Percentiles rank a stretch among this genome's conserved stretches.
Conservation (phyloP, 2,113 vertebrate genomes). For the Xenopus borealis region DNA sequence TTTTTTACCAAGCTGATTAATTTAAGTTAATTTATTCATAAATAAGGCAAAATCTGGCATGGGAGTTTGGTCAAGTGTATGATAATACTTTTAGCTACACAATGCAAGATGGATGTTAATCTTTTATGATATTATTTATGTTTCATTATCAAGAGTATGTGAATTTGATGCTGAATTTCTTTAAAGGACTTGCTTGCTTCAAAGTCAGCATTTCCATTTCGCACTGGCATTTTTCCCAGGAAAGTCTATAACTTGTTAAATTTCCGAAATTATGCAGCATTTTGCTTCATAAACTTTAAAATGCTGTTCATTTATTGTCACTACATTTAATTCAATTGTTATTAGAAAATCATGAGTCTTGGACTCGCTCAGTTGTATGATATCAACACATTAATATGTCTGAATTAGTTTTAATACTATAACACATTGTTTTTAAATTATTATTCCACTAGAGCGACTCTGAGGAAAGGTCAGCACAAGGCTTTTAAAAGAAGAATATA, state of each 20-base stretch:
- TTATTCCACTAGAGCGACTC: neutral
- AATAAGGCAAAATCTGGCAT: too few relatives aligned
- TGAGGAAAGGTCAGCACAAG: neutral
- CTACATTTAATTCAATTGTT: conserved; percentile 14
- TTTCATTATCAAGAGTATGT: neutral
- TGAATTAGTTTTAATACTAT: neutral
- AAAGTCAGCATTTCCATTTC: conserved; percentile 4
- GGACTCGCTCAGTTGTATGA: neutral
- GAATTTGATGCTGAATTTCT: neutral
- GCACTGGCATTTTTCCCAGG: conserved; percentile 8
- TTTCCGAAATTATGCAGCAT: conserved; percentile 12
- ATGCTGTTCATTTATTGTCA: conserved; percentile 8
- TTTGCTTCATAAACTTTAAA: conserved; percentile 9
- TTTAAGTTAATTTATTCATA: too few relatives aligned
- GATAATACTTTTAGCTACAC: neutral
- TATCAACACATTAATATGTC: neutral
- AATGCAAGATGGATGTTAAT: neutral
- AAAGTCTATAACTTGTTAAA: conserved; percentile 8
- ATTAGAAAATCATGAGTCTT: conserved; percentile 5
- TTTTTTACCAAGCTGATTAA: too few relatives aligned
- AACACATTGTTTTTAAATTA: neutral
- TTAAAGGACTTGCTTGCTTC: neutral
- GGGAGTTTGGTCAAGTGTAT: neutral
- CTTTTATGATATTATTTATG: neutral
- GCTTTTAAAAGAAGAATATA: neutral